Evolutionary conservation across 2,888 invertebrate species (phyloP), one percentile per base, ranked within the genome.

Genomic region (Ditula angustiorana): DNA sequence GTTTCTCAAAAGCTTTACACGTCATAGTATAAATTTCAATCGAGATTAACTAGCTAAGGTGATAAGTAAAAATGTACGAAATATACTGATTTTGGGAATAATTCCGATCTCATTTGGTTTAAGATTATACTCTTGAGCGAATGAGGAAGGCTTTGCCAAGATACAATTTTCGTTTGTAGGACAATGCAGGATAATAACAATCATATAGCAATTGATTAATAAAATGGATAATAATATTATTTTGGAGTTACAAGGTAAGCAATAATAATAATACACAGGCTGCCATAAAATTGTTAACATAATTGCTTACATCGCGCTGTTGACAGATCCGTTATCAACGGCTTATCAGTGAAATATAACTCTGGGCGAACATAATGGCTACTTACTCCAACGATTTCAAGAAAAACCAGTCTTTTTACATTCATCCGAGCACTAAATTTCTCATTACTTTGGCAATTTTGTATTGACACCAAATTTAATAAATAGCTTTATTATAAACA

Each of bases 331-430:
- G 62, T 69, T 71, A 71, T 70, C 70, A 66, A 16, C 47, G 41
- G 64, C 70, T 73, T 73, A 73, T 71, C 73, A 73, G 68, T 66
- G 61, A 69, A 69, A 69, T 67, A 68, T 69, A 63, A 69, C 68
- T 56, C 41, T 58, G 64, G 37, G 55, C 63, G 53, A 62, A 47
- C 59, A 23, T 58, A 57, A 53, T 57, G 46, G 67, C 61, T 60
- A 65, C 65, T 65, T 59, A 65, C 55, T 62, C 24, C n/a, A 33
- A 50, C 66, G 50, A 55, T 65, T 61, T 67, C 28, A 44, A 46
- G 62, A 60, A 66, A 68, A 67, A 69, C 37, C 30, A 46, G 56
- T 63, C 67, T 67, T 61, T 57, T 66, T 58, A 47, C 65, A 50
- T 53, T 46, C 30, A 3, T 62, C 23, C 46, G 4, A 37, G 16